Conservation (phyloP, 2,888 invertebrate genomes). For the Pollenia griseotomentosa region DNA sequence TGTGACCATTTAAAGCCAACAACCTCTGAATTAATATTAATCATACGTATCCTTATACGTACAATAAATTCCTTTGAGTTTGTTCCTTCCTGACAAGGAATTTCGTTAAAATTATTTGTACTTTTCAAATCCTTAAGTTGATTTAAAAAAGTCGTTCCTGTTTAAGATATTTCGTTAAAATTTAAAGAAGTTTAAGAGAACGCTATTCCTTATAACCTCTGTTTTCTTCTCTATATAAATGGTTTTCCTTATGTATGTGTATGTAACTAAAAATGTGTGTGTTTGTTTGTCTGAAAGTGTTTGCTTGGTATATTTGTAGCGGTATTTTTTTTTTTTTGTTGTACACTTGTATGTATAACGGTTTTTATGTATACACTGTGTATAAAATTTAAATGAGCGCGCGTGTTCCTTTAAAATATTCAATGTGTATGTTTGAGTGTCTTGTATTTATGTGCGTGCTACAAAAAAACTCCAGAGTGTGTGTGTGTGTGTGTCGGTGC, state of each 20-base stretch:
- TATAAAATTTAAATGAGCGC: constrained; percentile 54
- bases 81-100: too few relatives aligned
- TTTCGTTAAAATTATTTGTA: too few relatives aligned
- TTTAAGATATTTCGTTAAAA: too few relatives aligned
- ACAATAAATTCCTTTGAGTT: not conserved
- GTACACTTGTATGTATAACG: not conserved
- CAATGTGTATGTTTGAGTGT: constrained; percentile 10
- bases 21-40: constrained; percentile 5
- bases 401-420: constrained; percentile 58
- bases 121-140: too few relatives aligned
- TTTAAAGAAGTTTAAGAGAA: too few relatives aligned
- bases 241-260: not conserved
- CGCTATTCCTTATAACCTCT: not conserved
- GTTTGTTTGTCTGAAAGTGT: not conserved
- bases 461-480: constrained; percentile 14
- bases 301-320: not conserved
- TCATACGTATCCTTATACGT: not conserved
- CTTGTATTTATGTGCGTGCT: constrained; percentile 22
- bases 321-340: constrained; percentile 2
- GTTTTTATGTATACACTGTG: constrained; percentile 23
- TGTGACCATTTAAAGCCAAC: not conserved
- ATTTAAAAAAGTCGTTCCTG: not conserved
- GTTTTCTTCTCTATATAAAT: not conserved
- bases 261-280: not conserved
- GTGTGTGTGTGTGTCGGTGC: constrained; percentile 17